Percentiles rank a stretch among this genome's conserved stretches.
These are phyloP conservation scores for Cepphus grylle DNA, from an alignment of 2,113 vertebrate genomes.

Conservation along the genomic window DNA sequence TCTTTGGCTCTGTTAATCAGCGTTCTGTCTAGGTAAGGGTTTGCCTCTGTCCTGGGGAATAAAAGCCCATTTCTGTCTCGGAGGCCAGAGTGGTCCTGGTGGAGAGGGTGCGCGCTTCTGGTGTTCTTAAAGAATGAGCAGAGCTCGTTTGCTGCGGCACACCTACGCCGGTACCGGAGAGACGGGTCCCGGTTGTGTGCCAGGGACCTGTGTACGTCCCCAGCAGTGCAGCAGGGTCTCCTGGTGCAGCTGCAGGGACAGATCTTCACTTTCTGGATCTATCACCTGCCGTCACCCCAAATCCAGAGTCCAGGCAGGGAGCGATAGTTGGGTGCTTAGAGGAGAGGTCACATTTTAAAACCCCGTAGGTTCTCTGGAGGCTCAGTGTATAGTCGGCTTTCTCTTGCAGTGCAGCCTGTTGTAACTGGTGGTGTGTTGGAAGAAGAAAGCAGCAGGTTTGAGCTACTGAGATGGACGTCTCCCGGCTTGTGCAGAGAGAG, in stretches of 20 bases:
- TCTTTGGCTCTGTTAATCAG: background rate
- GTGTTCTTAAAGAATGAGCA: no score
- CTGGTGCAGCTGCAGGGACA: background rate
- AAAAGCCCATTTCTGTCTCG: background rate
- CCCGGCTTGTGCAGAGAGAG: background rate
- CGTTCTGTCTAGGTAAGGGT: background rate
- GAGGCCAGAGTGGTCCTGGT: background rate
- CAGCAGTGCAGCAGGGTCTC: background rate
- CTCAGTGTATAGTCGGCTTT: background rate
- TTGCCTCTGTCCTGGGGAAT: background rate
- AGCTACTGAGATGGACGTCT: background rate
- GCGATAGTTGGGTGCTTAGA: background rate
- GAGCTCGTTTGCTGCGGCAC: background rate
- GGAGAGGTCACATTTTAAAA: background rate
- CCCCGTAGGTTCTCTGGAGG: background rate
- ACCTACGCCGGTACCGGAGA: rapidly evolving
- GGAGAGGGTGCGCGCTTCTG: background rate
- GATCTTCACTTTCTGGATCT: background rate
- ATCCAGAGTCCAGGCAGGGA: background rate
- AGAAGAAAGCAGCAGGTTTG: background rate
- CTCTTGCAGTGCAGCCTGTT: background rate
- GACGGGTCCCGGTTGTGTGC: background rate
- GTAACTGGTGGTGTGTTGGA: background rate
- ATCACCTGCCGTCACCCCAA: background rate
- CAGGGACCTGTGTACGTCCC: rapidly evolving